Percentiles rank a stretch among this genome's conserved stretches.
These are phyloP conservation scores for Hetaerina titia DNA, from an alignment of 2,888 invertebrate genomes.

Conservation along the genomic window DNA sequence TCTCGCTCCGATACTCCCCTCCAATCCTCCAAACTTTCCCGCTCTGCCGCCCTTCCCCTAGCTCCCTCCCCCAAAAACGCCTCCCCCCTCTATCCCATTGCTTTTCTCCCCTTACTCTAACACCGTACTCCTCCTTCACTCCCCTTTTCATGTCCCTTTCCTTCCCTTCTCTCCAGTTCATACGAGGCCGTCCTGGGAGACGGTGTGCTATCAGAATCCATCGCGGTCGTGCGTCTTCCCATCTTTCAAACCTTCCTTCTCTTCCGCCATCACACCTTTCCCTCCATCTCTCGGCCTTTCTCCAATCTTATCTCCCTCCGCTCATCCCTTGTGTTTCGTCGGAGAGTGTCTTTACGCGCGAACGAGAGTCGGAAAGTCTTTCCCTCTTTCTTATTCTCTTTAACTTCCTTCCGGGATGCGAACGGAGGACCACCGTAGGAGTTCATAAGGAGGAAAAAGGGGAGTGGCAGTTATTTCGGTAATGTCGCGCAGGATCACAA, in stretches of 20 bases:
- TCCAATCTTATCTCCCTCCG: background rate
- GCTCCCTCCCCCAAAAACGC: background rate
- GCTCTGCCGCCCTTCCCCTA: background rate
- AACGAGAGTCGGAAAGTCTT: background rate
- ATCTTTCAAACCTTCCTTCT: background rate
- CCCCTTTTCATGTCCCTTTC: background rate
- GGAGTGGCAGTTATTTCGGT: constrained; percentile 44
- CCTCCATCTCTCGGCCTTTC: background rate
- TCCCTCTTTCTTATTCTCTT: background rate
- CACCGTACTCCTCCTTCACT: background rate
- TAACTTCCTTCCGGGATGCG: constrained; percentile 41
- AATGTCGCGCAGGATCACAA: constrained; percentile 23
- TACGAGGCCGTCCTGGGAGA: background rate
- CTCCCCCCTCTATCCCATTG: background rate
- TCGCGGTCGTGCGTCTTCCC: background rate
- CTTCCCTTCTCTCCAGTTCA: background rate
- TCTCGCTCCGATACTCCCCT: background rate
- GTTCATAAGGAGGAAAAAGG: constrained; percentile 3
- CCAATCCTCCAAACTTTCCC: background rate
- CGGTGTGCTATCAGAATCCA: background rate
- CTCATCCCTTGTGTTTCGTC: background rate
- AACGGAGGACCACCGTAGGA: background rate
- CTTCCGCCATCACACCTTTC: background rate
- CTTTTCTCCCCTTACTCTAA: background rate
- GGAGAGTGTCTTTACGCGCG: background rate